Evolutionary conservation across 1,140 invertebrate genomes (phyloP).

Genomic region (Caenorhabditis remanei): DNA sequence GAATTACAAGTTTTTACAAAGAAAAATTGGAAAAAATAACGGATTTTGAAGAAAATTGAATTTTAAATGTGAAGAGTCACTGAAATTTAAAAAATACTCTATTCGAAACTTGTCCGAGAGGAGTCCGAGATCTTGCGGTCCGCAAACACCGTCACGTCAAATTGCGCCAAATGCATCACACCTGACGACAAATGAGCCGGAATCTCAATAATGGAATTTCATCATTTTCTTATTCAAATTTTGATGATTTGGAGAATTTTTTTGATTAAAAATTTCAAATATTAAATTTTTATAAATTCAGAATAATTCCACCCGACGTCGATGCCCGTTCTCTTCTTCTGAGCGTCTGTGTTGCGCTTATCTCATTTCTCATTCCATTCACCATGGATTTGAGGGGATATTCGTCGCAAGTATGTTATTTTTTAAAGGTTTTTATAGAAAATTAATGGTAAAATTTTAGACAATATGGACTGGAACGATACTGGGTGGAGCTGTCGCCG

Average conservation of each 20-base stretch:
- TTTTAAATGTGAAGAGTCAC: too few species aligned
- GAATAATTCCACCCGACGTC: conserved; percentile 17
- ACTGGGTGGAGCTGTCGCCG: conserved; percentile 58
- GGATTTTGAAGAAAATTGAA: not conserved
- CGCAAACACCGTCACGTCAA: conserved; percentile 30
- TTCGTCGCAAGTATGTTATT: conserved; percentile 9
- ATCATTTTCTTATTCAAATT: not conserved
- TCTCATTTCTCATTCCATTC: conserved; percentile 1
- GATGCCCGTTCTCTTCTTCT: not conserved
- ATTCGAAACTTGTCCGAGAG: conserved; percentile 21
- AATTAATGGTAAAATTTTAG: conserved; percentile 10
- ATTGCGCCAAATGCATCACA: not conserved
- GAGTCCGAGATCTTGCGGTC: not conserved
- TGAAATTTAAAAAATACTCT: too few species aligned
- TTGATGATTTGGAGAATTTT: not conserved
- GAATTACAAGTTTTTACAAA: not conserved
- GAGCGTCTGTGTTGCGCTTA: conserved; percentile 9
- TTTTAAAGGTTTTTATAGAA: not conserved
- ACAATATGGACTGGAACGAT: conserved; percentile 36
- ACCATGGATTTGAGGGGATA: conserved; percentile 27
- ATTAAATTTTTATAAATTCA: not conserved
- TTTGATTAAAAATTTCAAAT: not conserved
- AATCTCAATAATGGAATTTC: not conserved
- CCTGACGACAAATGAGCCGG: not conserved
- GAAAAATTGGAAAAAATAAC: not conserved